Conservation (phyloP, 1,140 invertebrate species). For the Daktulosphaira vitifoliae region DNA sequence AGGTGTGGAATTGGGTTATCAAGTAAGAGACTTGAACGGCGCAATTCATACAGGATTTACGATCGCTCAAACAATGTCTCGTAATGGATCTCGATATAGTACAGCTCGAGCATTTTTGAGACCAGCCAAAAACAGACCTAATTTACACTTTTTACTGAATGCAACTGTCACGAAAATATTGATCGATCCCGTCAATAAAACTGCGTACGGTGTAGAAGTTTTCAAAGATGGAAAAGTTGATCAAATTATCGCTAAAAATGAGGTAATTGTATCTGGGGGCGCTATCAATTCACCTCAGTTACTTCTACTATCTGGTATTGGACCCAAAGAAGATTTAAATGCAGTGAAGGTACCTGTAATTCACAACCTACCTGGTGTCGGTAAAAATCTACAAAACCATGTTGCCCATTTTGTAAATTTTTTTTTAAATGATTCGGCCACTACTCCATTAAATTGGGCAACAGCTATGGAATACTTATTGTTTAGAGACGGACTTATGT, state of each 20-base stretch:
- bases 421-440: slow-evolving; percentile 71
- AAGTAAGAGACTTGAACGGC: slow-evolving; percentile 75
- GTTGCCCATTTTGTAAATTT: slow-evolving; percentile 69
- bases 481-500: slow-evolving; percentile 75
- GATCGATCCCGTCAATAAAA: slow-evolving; percentile 57
- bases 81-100: slow-evolving; percentile 77
- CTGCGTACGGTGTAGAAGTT: slow-evolving; percentile 60
- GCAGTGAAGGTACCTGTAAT: slow-evolving; percentile 55
- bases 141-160: slow-evolving; percentile 69
- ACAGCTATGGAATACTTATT: slow-evolving; percentile 78
- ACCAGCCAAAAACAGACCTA: slow-evolving; percentile 56
- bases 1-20: slow-evolving; percentile 43
- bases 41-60: slow-evolving; percentile 66
- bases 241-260: slow-evolving; percentile 52
- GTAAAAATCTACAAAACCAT: slow-evolving; percentile 80
- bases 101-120: slow-evolving; percentile 60
- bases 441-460: slow-evolving; percentile 72
- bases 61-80: slow-evolving; percentile 77
- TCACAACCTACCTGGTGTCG: slow-evolving; percentile 72
- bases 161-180: slow-evolving; percentile 62
- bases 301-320: slow-evolving; percentile 73
- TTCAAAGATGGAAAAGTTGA: slow-evolving; percentile 51
- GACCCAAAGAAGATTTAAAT: slow-evolving; percentile 61
- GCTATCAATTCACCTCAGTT: slow-evolving; percentile 74
- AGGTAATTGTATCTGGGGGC: slow-evolving; percentile 56